Base-by-base conservation (phyloP, 2,113 vertebrate genomes). In the Bubalus kerabau region DNA sequence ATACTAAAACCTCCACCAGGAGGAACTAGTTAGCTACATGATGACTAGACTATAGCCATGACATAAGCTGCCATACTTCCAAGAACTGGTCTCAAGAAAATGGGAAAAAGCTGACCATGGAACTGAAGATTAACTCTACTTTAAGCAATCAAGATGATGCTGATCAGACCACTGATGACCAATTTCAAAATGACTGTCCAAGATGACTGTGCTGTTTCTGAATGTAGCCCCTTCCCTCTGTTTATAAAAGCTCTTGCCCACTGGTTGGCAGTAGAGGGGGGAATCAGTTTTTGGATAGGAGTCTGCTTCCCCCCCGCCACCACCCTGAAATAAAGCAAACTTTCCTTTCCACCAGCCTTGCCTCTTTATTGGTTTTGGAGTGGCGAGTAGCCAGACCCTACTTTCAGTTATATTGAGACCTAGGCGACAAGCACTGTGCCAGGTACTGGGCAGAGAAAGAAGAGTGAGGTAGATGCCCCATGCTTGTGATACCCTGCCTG, bases 281-380 rank as follows among this genome's bases (percentile, higher is more conserved):
- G 71, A 43, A 43, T 76, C 71, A 74, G 36, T 43, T 36, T 74
- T 43, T 23, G 71, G 21, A 43, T 24, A 24, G 36, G 21, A 74
- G 71, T 40, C 71, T 43, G 36, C 71, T 74, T 23, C 21, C 36
- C 64, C 71, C 1, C 0, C 14, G 1, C 11, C 0, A 0, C 5
- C 1, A 3, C 23, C 40, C 23, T 71, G 23, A 76, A 76, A 76
- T 76, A 76, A 76, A 43, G 12, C 71, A 76, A 76, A 40, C 71
- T 43, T 76, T 76, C 40, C 23, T 43, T 43, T 76, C 71, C 67
- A 76, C 40, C 3, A 76, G 40, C 36, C 71, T 43, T 76, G 71
- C 23, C 6, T 76, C 71, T 43, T 76, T 76, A 7, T 26, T 76
- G 71, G 11, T 26, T 43, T 76, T 76, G 26, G 71, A 76, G 36